phyloP scores from a whole-genome alignment of 2,888 invertebrate genomes.

The Tenthredo notha region DNA sequence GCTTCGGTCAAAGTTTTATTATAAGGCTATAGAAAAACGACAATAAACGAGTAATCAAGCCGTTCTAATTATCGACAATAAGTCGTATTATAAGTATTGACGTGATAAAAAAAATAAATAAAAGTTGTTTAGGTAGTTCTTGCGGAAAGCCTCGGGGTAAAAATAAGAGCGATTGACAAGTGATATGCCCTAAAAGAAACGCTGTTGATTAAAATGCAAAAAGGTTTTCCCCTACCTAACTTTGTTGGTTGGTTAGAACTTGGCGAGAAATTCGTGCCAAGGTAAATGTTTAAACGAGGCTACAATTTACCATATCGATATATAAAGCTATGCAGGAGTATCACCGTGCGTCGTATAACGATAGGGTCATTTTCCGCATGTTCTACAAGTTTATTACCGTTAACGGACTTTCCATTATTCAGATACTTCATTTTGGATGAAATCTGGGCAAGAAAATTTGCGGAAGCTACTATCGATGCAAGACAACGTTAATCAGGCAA shows the following conservation, averaged over 20 bases:
- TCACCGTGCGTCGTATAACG: background rate
- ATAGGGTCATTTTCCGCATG: conserved; percentile 37
- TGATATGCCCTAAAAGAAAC: background rate
- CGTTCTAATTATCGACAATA: background rate
- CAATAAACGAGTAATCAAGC: background rate
- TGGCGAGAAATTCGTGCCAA: conserved; percentile 45
- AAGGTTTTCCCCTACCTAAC: conserved; percentile 21
- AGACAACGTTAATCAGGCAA: conserved; percentile 78
- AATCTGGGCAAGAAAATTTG: conserved; percentile 74
- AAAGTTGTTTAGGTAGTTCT: background rate
- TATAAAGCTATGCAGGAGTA: background rate
- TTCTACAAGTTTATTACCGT: too few species aligned
- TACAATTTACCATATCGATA: conserved; percentile 36
- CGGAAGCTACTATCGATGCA: conserved; percentile 68
- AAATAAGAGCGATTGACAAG: background rate
- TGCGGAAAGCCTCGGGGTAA: background rate
- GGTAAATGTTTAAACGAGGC: conserved; percentile 38
- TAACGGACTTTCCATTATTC: background rate
- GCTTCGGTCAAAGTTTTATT: background rate
- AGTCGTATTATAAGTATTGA: background rate
- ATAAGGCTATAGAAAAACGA: background rate
- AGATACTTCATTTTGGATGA: conserved; percentile 75
- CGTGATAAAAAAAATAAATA: background rate
- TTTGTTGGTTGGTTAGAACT: background rate
- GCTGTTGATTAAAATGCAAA: conserved; percentile 29